phyloP scores from a whole-genome alignment of 1,140 invertebrate genomes.

The fruit fly (Drosophila melanogaster) region Release_6_plus_ISO1_MT NT_033777.3:15891501-15892000 shows the following conservation, averaged over 20 bases:
- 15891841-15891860: constrained; percentile 1
- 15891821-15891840: constrained; percentile 26
- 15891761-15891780: constrained; percentile 23
- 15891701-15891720: constrained; percentile 28
- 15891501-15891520: background rate
- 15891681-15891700: constrained; percentile 6
- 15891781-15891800: constrained; percentile 42
- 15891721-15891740: constrained; percentile 10
- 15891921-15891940: constrained; percentile 25
- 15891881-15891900: constrained; percentile 30
- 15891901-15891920: constrained; percentile 30
- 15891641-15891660: background rate
- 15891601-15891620: too few species aligned
- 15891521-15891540: background rate
- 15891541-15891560: background rate
- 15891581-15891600: too few species aligned
- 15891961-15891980: constrained; percentile 70
- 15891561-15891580: too few species aligned
- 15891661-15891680: background rate
- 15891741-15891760: constrained; percentile 30
- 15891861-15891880: constrained; percentile 45
- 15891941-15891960: constrained; percentile 17
- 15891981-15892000: constrained; percentile 56
- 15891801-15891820: constrained; percentile 41
- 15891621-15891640: too few species aligned